Percentiles rank a stretch among this genome's conserved stretches.
Evolutionary conservation across 35 echinoderm and acorn worm genomes (phyloP).

Genomic region (Heliocidaris tuberculata): DNA sequence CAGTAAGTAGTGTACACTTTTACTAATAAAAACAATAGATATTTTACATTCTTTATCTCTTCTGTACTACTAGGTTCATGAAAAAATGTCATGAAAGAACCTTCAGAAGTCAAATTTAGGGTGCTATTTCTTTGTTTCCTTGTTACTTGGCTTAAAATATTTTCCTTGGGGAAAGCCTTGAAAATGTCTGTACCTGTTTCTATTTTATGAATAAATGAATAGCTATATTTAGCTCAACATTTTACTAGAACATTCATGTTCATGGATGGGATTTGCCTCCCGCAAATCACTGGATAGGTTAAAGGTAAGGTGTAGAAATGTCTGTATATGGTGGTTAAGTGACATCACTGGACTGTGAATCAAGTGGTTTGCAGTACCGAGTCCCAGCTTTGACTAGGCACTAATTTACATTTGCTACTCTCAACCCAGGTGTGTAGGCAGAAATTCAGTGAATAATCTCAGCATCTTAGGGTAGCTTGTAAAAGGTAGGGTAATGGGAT

Average conservation of each 20-base stretch:
- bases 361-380: too few relatives aligned
- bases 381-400: too few relatives aligned
- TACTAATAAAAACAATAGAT: neutral
- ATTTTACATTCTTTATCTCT: neutral
- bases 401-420: neutral
- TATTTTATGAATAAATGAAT: too few relatives aligned
- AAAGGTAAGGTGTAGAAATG: too few relatives aligned
- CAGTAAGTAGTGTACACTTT: conserved; percentile 59
- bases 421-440: neutral
- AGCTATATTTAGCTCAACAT: too few relatives aligned
- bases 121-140: neutral
- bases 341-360: too few relatives aligned
- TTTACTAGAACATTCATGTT: too few relatives aligned
- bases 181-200: too few relatives aligned
- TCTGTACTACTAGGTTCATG: neutral
- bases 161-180: too few relatives aligned
- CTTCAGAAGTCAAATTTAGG: neutral
- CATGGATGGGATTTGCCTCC: too few relatives aligned
- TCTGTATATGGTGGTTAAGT: too few relatives aligned
- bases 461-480: neutral
- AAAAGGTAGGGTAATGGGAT: neutral
- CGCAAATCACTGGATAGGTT: too few relatives aligned
- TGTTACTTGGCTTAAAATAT: neutral
- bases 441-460: neutral
- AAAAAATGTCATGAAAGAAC: neutral